Evolutionary conservation across 1,140 invertebrate species (phyloP).

Genomic region (Cataglyphis hispanica): DNA sequence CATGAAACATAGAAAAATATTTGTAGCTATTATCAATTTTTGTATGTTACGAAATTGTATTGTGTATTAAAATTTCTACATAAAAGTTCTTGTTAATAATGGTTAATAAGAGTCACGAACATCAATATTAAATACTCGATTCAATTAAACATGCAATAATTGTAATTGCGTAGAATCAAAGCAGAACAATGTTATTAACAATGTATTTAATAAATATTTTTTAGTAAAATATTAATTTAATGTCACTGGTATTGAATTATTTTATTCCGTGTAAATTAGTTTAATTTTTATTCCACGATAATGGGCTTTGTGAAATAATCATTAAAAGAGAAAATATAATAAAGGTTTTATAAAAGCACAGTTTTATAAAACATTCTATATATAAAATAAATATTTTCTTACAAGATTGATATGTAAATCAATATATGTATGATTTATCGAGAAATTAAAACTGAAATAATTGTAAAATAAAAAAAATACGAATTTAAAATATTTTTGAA

Average conservation of each 20-base stretch:
- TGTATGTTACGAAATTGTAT: constrained; percentile 21
- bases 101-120: constrained; percentile 13
- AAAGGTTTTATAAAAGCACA: background rate
- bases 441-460: background rate
- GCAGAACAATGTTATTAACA: constrained; percentile 41
- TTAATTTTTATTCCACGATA: constrained; percentile 26
- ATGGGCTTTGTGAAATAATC: constrained; percentile 37
- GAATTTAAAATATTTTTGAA: background rate
- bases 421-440: background rate
- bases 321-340: constrained; percentile 33
- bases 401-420: background rate
- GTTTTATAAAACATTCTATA: background rate
- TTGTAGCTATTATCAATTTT: background rate
- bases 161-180: background rate
- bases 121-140: constrained; percentile 39
- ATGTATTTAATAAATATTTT: constrained; percentile 39
- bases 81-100: background rate
- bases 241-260: constrained; percentile 40
- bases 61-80: constrained; percentile 6
- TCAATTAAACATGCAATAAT: constrained; percentile 28
- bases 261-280: constrained; percentile 28
- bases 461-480: background rate
- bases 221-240: constrained; percentile 52
- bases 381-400: constrained; percentile 9
- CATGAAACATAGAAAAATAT: background rate